Base-by-base conservation (phyloP, 1,140 invertebrate genomes). In the Euwallacea fornicatus region DNA sequence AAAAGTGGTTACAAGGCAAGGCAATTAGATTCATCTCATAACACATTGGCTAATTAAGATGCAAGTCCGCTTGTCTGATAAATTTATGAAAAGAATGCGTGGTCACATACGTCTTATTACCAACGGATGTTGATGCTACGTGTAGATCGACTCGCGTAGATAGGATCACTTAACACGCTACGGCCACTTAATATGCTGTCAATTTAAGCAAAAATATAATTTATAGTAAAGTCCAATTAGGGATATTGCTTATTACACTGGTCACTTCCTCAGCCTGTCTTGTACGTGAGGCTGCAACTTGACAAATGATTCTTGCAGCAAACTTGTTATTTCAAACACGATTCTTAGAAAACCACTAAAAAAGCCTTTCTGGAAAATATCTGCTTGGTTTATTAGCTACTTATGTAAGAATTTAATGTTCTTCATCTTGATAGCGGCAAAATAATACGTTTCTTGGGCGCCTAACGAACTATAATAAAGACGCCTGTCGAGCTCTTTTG, bases 91-190 rank as follows among this genome's bases (percentile, higher is more conserved):
- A 62, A 15, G 42, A 46, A 44, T 62, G 46, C 50, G 7, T 42
- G 47, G 62, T 65, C 62, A 65, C 62, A 65, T 65, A 65, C 62
- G 46, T 42, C 62, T 65, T 65, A 65, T 65, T 65, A 65, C 62
- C 53, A 65, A 65, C 62, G 62, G 62, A 53, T 65, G 62, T 65
- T 65, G 44, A 41, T 54, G 13, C 16, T 1, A 65, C 62, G 62
- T 65, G 62, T 10, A 44, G 42, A 65, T 15, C 44, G 47, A 53
- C 46, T 53, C 11, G 16, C 47, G 33, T 41, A 15, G 62, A 65
- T 65, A 50, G 54, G 62, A 50, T 54, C 15, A 11, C 46, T 65
- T 54, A 65, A 47, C 46, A 65, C n/a, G 21, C 21, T 46, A 54
- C 46, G 44, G 50, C 21, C 44, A 54, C 46, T 54, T 54, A 53